Evolutionary conservation across 2,888 invertebrate genomes (phyloP).

Genomic region (Ommatoiulus sabulosus): DNA sequence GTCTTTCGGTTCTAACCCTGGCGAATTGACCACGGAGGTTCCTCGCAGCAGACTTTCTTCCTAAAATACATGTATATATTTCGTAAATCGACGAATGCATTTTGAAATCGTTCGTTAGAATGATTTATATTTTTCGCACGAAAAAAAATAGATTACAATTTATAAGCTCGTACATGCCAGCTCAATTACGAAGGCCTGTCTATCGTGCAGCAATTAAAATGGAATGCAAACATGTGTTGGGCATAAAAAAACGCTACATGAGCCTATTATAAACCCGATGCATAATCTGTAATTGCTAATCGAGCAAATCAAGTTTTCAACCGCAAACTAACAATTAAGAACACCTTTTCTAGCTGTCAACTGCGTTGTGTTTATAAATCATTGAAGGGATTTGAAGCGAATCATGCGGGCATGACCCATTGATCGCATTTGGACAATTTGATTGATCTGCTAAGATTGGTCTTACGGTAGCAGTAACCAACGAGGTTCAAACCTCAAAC

Average conservation of each 20-base stretch:
- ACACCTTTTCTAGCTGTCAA: not conserved
- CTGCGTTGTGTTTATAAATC: not conserved
- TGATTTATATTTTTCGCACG: too few species aligned
- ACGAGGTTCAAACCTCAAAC: too few species aligned
- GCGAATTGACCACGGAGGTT: too few species aligned
- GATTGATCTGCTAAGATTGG: too few species aligned
- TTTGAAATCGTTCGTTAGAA: too few species aligned
- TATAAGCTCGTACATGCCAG: not conserved
- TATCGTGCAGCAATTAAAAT: not conserved
- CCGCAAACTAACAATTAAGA: not conserved
- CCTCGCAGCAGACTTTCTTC: too few species aligned
- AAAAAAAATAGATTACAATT: too few species aligned
- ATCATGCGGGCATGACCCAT: too few species aligned
- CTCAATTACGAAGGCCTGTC: not conserved
- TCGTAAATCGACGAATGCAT: too few species aligned
- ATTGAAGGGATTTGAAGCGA: not conserved
- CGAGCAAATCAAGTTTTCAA: constrained; percentile 8
- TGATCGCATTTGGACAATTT: too few species aligned
- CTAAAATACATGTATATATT: too few species aligned
- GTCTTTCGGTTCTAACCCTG: not conserved
- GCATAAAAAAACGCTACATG: not conserved
- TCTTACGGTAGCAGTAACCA: too few species aligned
- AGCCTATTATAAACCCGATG: not conserved
- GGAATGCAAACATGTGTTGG: constrained; percentile 2
- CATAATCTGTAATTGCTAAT: not conserved